Evolutionary conservation across 2,797 vertebrate species (phyloP), one percentile per base, ranked within the genome.

Genomic region (Poecilia picta): DNA sequence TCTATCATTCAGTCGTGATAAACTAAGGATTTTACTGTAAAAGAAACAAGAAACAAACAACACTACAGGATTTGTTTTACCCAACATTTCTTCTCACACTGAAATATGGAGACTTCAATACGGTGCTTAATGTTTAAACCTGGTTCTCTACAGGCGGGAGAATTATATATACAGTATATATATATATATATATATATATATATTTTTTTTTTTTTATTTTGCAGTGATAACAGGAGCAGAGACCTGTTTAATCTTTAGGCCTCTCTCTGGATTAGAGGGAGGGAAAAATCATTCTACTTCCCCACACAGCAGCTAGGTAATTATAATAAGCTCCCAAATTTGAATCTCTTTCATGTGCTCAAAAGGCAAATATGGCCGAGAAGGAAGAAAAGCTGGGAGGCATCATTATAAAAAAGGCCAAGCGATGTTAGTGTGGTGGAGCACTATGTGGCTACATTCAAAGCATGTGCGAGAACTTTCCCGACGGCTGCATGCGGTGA

Each of bases 221-320:
- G 73, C 41, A 77, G 68, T 73, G 46, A 72, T 74, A 87, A 72
- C 59, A n/a, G 74, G 53, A 31, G 23, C 79, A 81, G 55, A 84
- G 74, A 75, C 72, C 47, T 28, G 45, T 72, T 76, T 74, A 81
- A 49, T 76, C 81, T 83, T 75, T 47, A 20, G 74, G 36, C 55
- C 70, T 53, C 66, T 49, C 59, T 84, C 36, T 59, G 57, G 73
- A 41, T 59, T 75, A 73, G 49, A 72, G 72, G 79, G 49, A 62
- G 74, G 73, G 73, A 41, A 75, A 80, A 80, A 74, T 36, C 0
- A 5, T 86, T 75, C 85, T 74, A 41, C 68, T 75, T 87, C 11
- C 45, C 84, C 75, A 31, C n/a, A 77, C 51, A 91, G 83, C 66
- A 80, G 83, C 80, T 72, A 28, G 83, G 76, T 89, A 62, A 86